Conservation (phyloP, 2,888 invertebrate genomes). For the Drosophila mettleri region DNA sequence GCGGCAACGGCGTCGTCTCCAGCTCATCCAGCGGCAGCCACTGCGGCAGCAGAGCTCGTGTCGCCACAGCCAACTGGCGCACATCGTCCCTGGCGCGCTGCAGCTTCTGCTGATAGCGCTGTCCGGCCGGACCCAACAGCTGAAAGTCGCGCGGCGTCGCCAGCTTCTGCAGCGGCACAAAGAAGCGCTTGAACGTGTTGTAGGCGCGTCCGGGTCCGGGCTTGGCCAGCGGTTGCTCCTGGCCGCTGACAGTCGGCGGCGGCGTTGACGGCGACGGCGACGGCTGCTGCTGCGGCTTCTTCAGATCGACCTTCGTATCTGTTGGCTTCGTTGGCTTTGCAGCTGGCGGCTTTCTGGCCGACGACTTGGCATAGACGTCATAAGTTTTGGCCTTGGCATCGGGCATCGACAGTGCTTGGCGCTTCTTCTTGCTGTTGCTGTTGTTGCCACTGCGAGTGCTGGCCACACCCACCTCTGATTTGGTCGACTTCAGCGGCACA, state of each 20-base stretch:
- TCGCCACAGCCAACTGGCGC: not conserved
- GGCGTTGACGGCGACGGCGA: not conserved
- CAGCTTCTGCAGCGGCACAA: not conserved
- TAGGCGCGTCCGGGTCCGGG: not conserved
- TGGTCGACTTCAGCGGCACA: not conserved
- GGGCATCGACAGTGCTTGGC: not conserved
- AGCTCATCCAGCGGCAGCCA: conserved; percentile 14
- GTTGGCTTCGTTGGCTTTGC: too few species aligned
- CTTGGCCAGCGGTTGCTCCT: not conserved
- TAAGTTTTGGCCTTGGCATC: not conserved
- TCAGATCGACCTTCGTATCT: too few species aligned
- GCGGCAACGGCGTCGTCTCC: conserved; percentile 9
- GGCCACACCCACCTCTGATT: not conserved
- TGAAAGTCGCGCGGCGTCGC: not conserved
- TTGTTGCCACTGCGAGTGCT: not conserved
- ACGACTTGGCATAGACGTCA: conserved; percentile 21
- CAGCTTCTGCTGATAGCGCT: conserved; percentile 1
- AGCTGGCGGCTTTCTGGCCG: not conserved
- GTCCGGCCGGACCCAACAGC: conserved; percentile 1
- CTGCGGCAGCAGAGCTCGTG: conserved; percentile 4
- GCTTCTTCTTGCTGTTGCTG: not conserved
- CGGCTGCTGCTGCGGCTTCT: too few species aligned
- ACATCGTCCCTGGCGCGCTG: not conserved
- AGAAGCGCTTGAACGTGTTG: not conserved
- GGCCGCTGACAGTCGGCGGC: too few species aligned